These are phyloP conservation scores for Chauna torquata DNA, from an alignment of 2,113 vertebrate species.

Conservation along the genomic window DNA sequence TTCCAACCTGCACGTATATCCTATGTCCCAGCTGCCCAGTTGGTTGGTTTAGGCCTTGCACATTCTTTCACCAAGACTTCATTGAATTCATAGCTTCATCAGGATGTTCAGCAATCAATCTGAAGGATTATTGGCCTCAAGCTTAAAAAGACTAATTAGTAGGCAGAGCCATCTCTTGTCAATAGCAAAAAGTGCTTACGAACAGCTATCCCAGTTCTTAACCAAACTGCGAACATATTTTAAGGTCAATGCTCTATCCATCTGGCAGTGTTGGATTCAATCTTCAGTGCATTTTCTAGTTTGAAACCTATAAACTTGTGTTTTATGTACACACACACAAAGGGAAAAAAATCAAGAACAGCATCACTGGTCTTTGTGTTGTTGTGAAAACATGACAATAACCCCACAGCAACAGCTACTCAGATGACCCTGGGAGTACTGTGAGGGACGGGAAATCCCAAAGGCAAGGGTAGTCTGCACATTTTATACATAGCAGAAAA, in stretches of 20 bases:
- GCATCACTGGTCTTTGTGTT: not conserved
- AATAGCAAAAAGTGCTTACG: not conserved
- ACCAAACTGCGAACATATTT: not conserved
- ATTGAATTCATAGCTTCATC: not conserved
- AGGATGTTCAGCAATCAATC: not conserved
- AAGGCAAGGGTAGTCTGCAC: not conserved
- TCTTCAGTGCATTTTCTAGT: not conserved
- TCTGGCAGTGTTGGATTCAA: not conserved
- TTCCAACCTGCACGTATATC: not conserved
- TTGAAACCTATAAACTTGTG: not conserved
- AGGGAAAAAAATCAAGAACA: not conserved
- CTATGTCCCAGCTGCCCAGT: fast-evolving
- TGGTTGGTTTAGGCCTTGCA: not conserved
- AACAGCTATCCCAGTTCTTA: not conserved
- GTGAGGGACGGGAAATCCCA: fast-evolving
- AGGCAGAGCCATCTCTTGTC: not conserved
- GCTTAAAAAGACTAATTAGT: constrained; percentile 2
- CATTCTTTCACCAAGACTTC: not conserved
- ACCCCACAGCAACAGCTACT: not conserved
- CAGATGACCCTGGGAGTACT: fast-evolving
- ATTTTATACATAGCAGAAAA: not conserved
- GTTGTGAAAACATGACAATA: not conserved
- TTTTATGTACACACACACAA: not conserved
- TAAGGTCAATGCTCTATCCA: not conserved
- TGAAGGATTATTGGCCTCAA: not conserved